phyloP scores from a whole-genome alignment of 2,888 invertebrate genomes.

The Mongoloraphidia duomilia region DNA sequence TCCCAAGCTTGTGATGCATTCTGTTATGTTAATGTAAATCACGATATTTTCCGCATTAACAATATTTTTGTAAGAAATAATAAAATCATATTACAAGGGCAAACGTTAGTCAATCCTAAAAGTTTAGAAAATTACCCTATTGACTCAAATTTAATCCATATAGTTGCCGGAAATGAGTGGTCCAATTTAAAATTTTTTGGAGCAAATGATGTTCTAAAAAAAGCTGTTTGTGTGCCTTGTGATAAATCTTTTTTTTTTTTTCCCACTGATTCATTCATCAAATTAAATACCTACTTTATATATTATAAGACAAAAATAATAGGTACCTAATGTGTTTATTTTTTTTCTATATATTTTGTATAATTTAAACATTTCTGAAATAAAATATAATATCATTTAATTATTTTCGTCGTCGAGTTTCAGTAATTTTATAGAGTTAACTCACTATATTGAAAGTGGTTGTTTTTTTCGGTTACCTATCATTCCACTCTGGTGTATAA shows the following conservation, averaged over 20 bases:
- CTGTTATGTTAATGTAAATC: conserved; percentile 2
- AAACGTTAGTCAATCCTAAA: conserved; percentile 1
- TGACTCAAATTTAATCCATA: not conserved
- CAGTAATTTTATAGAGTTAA: too few relatives aligned
- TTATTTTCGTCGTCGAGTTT: not conserved
- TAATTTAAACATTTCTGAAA: not conserved
- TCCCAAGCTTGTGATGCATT: not conserved
- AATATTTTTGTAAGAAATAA: not conserved
- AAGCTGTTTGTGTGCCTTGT: conserved; percentile 1
- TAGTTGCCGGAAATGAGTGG: conserved; percentile 2
- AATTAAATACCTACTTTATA: not conserved
- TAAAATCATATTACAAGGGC: not conserved
- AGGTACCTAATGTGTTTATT: not conserved
- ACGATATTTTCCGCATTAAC: conserved; percentile 1
- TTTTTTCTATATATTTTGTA: not conserved
- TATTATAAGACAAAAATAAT: not conserved
- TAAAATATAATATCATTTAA: not conserved
- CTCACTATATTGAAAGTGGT: too few relatives aligned
- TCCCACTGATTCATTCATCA: not conserved
- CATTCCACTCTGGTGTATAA: not conserved
- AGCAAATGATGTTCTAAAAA: not conserved
- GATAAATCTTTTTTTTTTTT: conserved; percentile 1
- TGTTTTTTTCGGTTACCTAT: too few relatives aligned
- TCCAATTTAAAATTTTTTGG: conserved; percentile 1
- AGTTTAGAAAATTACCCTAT: conserved; percentile 1